Percentiles rank a stretch among this genome's conserved stretches.
These are phyloP conservation scores for Brachionus koreanus DNA, from an alignment of 1,140 invertebrate species.

Conservation along the genomic window DNA sequence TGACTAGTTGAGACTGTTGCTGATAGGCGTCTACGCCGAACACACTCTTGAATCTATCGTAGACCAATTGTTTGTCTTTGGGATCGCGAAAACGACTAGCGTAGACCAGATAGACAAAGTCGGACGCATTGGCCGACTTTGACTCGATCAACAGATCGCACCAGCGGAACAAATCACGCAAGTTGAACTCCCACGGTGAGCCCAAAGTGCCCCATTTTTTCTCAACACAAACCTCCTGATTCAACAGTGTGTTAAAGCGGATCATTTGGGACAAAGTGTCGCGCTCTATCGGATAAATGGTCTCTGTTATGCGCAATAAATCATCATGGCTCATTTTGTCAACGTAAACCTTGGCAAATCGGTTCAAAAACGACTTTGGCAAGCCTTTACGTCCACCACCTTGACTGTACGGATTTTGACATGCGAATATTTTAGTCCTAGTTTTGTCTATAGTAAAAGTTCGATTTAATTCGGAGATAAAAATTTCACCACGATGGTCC, in stretches of 20 bases:
- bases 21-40: background rate
- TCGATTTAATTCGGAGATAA: conserved; percentile 84
- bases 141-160: conserved; percentile 66
- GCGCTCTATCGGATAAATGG: conserved; percentile 58
- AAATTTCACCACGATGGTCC: conserved; percentile 93
- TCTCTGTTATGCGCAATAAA: conserved; percentile 64
- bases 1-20: background rate
- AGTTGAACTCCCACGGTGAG: conserved; percentile 91
- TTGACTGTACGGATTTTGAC: conserved; percentile 94
- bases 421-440: conserved; percentile 83
- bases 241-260: conserved; percentile 68
- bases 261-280: conserved; percentile 70
- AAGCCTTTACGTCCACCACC: conserved; percentile 90
- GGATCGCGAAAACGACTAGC: conserved; percentile 72
- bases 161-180: conserved; percentile 89
- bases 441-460: conserved; percentile 70
- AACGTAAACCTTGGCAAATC: conserved; percentile 80
- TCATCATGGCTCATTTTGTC: conserved; percentile 74
- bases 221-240: background rate
- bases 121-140: background rate
- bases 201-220: conserved; percentile 67
- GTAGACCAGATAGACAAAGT: conserved; percentile 67
- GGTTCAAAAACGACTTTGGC: conserved; percentile 92
- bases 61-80: conserved; percentile 65
- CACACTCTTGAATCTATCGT: background rate